A percentile compares a stretch with the other conserved stretches of the same genome.
phyloP scores from a whole-genome alignment of 2,888 invertebrate genomes.

The Lasioglossum oenotherae region DNA sequence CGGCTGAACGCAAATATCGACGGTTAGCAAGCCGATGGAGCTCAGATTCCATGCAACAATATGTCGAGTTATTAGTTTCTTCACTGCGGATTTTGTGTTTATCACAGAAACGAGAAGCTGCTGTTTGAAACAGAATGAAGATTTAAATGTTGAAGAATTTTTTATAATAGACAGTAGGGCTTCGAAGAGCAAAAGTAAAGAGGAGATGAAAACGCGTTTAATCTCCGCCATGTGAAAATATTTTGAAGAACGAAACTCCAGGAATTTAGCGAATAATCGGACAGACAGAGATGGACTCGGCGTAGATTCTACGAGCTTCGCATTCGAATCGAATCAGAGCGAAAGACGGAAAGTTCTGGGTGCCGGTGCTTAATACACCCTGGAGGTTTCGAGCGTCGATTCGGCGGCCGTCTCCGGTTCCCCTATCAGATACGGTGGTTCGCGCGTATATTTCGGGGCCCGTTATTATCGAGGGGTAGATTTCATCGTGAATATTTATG shows the following conservation, averaged over 20 bases:
- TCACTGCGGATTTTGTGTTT: neutral
- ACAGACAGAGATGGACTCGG: too few relatives aligned
- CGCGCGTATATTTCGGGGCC: slow-evolving; percentile 79
- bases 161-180: too few relatives aligned
- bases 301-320: slow-evolving; percentile 15
- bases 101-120: neutral
- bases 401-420: slow-evolving; percentile 48
- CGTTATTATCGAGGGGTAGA: slow-evolving; percentile 84
- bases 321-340: slow-evolving; percentile 33
- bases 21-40: neutral
- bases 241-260: neutral
- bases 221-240: slow-evolving; percentile 14
- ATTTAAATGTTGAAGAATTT: neutral
- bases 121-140: fast-evolving
- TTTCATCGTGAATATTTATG: slow-evolving; percentile 84
- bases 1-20: slow-evolving; percentile 49
- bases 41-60: neutral
- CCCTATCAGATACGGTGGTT: slow-evolving; percentile 74
- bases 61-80: neutral
- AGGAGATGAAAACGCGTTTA: neutral
- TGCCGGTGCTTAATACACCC: slow-evolving; percentile 68
- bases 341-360: slow-evolving; percentile 52
- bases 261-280: neutral
- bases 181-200: too few relatives aligned
- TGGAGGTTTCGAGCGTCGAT: slow-evolving; percentile 66